Percentiles rank a stretch among this genome's conserved stretches.
Evolutionary conservation across 2,113 vertebrate genomes (phyloP).

Genomic region (Scomber japonicus): DNA sequence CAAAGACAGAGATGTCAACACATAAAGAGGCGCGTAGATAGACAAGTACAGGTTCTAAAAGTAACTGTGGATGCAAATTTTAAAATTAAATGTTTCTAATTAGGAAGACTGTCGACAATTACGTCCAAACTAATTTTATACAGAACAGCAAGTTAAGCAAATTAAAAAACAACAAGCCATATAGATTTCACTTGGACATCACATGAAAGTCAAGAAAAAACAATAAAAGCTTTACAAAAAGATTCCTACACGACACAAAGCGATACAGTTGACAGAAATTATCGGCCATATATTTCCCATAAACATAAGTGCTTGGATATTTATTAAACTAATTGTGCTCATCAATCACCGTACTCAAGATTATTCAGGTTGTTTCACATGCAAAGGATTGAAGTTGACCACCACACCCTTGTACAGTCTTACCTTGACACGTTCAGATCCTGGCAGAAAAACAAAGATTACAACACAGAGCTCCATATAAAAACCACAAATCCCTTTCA

Average conservation of each 20-base stretch:
- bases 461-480: conserved; percentile 70
- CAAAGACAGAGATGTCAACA: conserved; percentile 7
- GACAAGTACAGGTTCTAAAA: conserved; percentile 5
- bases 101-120: conserved; percentile 3
- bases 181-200: conserved; percentile 15
- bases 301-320: conserved; percentile 28
- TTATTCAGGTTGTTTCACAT: conserved; percentile 69
- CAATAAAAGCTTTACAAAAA: conserved; percentile 24
- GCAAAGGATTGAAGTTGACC: conserved; percentile 64
- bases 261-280: conserved; percentile 1
- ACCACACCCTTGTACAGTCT: conserved; percentile 71
- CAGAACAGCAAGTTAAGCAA: not conserved
- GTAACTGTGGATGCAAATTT: conserved; percentile 11
- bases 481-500: conserved; percentile 60
- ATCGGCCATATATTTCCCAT: conserved; percentile 14
- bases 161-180: not conserved
- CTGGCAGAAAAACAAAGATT: conserved; percentile 81
- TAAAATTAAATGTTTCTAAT: conserved; percentile 19
- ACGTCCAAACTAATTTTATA: conserved; percentile 21
- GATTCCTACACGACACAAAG: not conserved
- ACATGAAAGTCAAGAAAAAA: conserved; percentile 26
- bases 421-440: conserved; percentile 79
- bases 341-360: conserved; percentile 44
- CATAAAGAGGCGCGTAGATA: not conserved
- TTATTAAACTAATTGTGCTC: conserved; percentile 34